Evolutionary conservation across 2,113 vertebrate species (phyloP).

Genomic region (Pseudolaguvia tuberculata): DNA sequence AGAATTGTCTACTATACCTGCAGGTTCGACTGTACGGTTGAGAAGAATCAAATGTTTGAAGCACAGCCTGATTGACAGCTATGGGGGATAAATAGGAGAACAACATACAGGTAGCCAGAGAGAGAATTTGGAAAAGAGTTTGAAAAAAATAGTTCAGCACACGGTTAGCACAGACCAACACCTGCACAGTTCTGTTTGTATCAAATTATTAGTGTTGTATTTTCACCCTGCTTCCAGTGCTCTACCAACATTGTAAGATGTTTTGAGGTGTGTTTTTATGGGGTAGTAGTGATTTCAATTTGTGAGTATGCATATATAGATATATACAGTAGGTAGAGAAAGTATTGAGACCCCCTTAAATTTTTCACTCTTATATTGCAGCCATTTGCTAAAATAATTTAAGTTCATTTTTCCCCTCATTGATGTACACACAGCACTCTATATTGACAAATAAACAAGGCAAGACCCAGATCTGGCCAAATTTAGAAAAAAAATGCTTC

Average conservation of each 20-base stretch:
- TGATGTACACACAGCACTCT: too few species aligned
- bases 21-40: neutral
- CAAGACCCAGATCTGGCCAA: too few species aligned
- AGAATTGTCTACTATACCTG: neutral
- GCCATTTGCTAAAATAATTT: too few species aligned
- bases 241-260: neutral
- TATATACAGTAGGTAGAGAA: neutral
- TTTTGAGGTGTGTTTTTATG: neutral
- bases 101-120: constrained; percentile 14
- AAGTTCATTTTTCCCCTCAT: too few species aligned
- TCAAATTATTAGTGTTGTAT: too few species aligned
- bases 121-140: constrained; percentile 1
- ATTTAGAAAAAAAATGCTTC: too few species aligned
- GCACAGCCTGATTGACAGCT: constrained; percentile 24
- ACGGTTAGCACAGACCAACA: constrained; percentile 2
- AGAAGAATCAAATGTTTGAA: constrained; percentile 10
- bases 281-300: neutral
- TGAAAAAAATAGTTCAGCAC: neutral
- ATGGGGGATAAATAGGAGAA: constrained; percentile 9
- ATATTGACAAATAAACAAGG: too few species aligned
- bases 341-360: neutral
- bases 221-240: neutral
- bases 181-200: neutral
- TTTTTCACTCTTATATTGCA: too few species aligned
- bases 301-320: neutral